Base-by-base conservation (phyloP, 2,888 invertebrate species). In the Drosophila falleni region DNA sequence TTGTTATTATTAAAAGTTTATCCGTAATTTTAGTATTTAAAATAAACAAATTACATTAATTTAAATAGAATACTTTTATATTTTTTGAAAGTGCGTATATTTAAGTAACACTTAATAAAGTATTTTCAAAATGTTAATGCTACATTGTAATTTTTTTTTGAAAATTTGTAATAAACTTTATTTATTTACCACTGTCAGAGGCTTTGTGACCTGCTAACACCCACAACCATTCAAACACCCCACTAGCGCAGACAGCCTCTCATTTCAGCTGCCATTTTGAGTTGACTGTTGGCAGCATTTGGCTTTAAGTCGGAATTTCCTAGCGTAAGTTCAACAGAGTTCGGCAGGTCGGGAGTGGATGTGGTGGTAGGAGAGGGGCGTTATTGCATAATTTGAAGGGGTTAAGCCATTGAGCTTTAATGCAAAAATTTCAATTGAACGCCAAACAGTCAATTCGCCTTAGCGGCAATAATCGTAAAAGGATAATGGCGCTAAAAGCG, bases 361-460 rank as follows among this genome's bases (percentile, higher is more conserved):
- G 11, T 4, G 33, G 39, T 19, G 44, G 59, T 10, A 1, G 13
- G 13, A 2, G 10, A n/a, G 29, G 63, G 39, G 51, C 51, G 72
- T 81, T 87, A 85, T 85, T 87, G 84, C 84, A 85, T 85, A 89
- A 85, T 85, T 85, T 89, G 70, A 85, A 85, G 85, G 84, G 88
- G 89, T 89, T 85, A 89, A 85, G 88, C 89, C 84, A 89, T 85
- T 85, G 84, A 85, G 84, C 84, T 85, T 85, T 85, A 85, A 85
- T 89, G 86, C 86, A 87, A 87, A 87, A 87, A 88, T 87, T 87
- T 89, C 86, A 89, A 87, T 87, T 89, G 89, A 88, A 87, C 90
- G 90, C 88, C 86, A 87, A 87, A 87, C 86, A 87, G 86, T 87
- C 86, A 88, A 87, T 87, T 87, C 89, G 89, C 87, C 88, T 89